Percentiles rank a stretch among this genome's conserved stretches.
Conservation (phyloP, 2,797 vertebrate species). For the Ctenosaura bakeri region DNA sequence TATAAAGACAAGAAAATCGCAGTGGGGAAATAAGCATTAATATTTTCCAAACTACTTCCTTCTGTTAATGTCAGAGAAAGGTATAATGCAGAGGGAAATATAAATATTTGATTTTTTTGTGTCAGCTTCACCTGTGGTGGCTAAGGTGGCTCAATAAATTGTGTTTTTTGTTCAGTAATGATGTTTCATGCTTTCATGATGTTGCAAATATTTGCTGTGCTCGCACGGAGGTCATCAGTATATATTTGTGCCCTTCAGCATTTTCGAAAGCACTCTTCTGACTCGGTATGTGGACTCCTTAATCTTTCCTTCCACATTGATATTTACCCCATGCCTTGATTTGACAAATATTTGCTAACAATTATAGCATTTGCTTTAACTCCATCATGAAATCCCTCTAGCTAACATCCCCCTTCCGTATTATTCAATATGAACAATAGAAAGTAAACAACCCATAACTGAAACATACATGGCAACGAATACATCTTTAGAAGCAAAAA, state of each 20-base stretch:
- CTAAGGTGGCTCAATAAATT: constrained; percentile 75
- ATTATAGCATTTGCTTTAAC: constrained; percentile 37
- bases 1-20: constrained; percentile 14
- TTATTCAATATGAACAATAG: constrained; percentile 1
- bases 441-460: constrained; percentile 18
- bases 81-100: constrained; percentile 65
- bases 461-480: constrained; percentile 15
- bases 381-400: constrained; percentile 48
- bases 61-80: constrained; percentile 50
- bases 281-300: constrained; percentile 34
- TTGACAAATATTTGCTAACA: neutral
- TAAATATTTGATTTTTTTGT: constrained; percentile 79
- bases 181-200: constrained; percentile 66
- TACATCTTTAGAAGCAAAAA: neutral
- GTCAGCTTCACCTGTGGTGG: constrained; percentile 65
- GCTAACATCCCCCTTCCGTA: constrained; percentile 18
- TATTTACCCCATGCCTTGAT: neutral
- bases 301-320: neutral
- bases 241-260: constrained; percentile 60
- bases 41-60: constrained; percentile 64
- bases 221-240: constrained; percentile 59
- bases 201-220: constrained; percentile 68
- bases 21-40: constrained; percentile 46
- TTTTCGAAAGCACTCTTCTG: constrained; percentile 49
- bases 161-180: constrained; percentile 71